These are phyloP conservation scores for Cataglyphis livida DNA, from an alignment of 2,888 invertebrate genomes.

Conservation along the genomic window DNA sequence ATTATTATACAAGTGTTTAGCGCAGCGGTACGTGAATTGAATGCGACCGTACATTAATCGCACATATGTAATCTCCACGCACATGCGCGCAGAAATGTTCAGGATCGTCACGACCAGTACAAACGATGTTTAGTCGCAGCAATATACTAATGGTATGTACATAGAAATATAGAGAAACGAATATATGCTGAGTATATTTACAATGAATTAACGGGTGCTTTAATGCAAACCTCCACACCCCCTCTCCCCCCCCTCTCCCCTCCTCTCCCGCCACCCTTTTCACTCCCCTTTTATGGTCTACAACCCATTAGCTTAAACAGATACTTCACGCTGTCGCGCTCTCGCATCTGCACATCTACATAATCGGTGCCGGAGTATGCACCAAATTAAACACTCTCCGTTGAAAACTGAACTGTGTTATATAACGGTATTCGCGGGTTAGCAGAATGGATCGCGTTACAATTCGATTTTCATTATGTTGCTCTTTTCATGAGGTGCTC, in stretches of 20 bases:
- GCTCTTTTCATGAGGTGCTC: conserved; percentile 43
- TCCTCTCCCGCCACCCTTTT: conserved; percentile 23
- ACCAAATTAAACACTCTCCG: conserved; percentile 73
- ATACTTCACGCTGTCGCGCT: conserved; percentile 69
- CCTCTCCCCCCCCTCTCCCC: not conserved
- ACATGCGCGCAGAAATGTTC: conserved; percentile 56
- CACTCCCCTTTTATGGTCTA: conserved; percentile 58
- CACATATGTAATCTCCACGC: conserved; percentile 64
- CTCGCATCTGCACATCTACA: conserved; percentile 63
- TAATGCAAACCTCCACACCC: conserved; percentile 76
- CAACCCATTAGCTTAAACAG: conserved; percentile 80
- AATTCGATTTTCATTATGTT: conserved; percentile 45
- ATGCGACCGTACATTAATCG: conserved; percentile 78
- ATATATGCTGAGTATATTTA: conserved; percentile 80
- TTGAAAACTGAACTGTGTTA: conserved; percentile 72
- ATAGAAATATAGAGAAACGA: conserved; percentile 81
- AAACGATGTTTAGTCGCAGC: conserved; percentile 77
- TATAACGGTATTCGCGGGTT: conserved; percentile 52
- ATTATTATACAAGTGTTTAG: conserved; percentile 74
- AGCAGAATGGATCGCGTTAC: conserved; percentile 50
- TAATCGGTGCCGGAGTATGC: conserved; percentile 61
- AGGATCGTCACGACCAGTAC: conserved; percentile 64
- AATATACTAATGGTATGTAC: conserved; percentile 81
- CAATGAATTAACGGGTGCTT: conserved; percentile 81
- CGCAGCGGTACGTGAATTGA: conserved; percentile 73